phyloP scores from a whole-genome alignment of 2,797 vertebrate genomes.

The Halcyon badia region DNA sequence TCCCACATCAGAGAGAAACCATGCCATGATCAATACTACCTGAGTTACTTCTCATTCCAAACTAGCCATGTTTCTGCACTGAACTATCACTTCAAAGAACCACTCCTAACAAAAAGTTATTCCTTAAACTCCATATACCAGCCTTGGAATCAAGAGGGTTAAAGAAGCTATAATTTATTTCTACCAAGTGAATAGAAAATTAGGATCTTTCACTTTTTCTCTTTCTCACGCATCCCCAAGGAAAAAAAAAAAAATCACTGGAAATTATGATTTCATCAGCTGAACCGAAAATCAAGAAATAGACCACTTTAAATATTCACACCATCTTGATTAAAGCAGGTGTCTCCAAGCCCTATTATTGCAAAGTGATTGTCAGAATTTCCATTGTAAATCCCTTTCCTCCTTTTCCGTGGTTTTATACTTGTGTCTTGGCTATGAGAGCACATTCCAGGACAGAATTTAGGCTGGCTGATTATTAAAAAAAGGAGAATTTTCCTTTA shows the following conservation, averaged over 20 bases:
- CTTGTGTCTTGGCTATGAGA: slow-evolving; percentile 41
- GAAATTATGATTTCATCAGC: slow-evolving; percentile 81
- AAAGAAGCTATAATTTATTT: slow-evolving; percentile 41
- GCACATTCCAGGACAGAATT: slow-evolving; percentile 48
- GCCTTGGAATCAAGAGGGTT: slow-evolving; percentile 7
- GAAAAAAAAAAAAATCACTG: slow-evolving; percentile 68
- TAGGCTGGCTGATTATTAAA: slow-evolving; percentile 23
- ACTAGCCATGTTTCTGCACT: background rate
- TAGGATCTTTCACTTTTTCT: slow-evolving; percentile 36
- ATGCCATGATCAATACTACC: background rate
- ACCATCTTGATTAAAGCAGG: slow-evolving; percentile 78
- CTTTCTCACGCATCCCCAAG: slow-evolving; percentile 54
- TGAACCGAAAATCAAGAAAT: slow-evolving; percentile 77
- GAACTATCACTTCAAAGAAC: background rate
- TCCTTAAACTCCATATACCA: background rate
- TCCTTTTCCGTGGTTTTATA: slow-evolving; percentile 50
- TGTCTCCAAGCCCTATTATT: slow-evolving; percentile 63
- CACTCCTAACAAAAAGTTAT: background rate
- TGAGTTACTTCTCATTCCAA: background rate
- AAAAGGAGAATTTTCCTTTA: slow-evolving; percentile 36
- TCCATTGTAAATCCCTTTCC: slow-evolving; percentile 72
- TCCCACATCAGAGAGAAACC: background rate
- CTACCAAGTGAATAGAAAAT: slow-evolving; percentile 24
- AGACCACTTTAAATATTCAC: slow-evolving; percentile 77
- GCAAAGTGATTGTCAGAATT: slow-evolving; percentile 71